Evolutionary conservation across 2,797 vertebrate species (phyloP), one percentile per base, ranked within the genome.

Genomic region (Eutrigla gurnardus): DNA sequence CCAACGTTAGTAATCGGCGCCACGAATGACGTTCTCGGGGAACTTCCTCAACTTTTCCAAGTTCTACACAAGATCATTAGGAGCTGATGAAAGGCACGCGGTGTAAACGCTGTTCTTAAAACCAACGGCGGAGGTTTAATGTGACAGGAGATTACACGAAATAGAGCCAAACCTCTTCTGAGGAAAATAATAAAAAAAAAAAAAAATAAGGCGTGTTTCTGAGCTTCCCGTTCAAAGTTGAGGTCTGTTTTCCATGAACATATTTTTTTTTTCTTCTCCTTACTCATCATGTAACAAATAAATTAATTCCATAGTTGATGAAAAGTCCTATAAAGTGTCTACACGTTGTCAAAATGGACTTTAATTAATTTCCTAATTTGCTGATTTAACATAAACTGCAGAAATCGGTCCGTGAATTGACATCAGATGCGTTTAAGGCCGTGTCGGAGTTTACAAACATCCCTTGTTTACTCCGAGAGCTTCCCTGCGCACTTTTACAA

Each of bases 51-150:
- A 59, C 64, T 59, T 70, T 69, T 25, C 15, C 25, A 86, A 68
- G 50, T 88, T 88, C 82, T 81, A 68, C 18, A 46, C 18, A 63
- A 66, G 66, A 70, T 66, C 65, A 65, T 64, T 61, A 63, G 36
- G 55, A 81, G 68, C 70, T 74, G 87, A 88, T 82, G 76, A 74
- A 85, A 88, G 72, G 54, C 75, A 69, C 74, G 69, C 77, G 77
- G 54, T 77, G 62, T 25, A 25, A 65, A 85, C 66, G 73, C 70
- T 65, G 58, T 75, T 81, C 40, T 71, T 77, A 63, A 50, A 10
- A 67, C 80, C 86, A 64, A 65, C 82, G 84, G 45, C 62, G 14
- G 68, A 83, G 85, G 83, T 77, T 62, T 88, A 71, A 82, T 83
- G 59, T 65, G n/a, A 75, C 25, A 67, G 67, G 37, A 37, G 53